Evolutionary conservation across 2,888 invertebrate species (phyloP).

Genomic region (Rhagophthalmus giganteus): DNA sequence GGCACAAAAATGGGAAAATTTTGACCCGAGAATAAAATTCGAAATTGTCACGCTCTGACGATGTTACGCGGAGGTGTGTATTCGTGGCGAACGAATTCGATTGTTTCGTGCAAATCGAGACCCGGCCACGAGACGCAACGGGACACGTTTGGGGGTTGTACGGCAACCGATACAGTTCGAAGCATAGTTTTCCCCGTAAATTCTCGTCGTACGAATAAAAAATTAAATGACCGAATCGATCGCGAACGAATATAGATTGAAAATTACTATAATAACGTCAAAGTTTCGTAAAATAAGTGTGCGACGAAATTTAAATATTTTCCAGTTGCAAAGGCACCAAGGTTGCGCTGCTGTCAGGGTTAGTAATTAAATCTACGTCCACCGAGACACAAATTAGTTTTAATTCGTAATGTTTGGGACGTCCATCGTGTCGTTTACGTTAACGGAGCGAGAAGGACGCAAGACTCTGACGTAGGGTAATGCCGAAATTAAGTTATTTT

Average conservation of each 20-base stretch:
- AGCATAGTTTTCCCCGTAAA: background rate
- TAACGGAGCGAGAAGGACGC: conserved; percentile 1
- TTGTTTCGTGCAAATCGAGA: too few relatives aligned
- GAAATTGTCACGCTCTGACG: too few relatives aligned
- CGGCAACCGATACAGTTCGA: too few relatives aligned
- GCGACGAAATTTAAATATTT: conserved; percentile 15
- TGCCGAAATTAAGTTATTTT: conserved; percentile 12
- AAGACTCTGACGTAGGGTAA: conserved; percentile 7
- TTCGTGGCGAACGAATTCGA: too few relatives aligned
- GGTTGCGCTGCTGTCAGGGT: conserved; percentile 10
- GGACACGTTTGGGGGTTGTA: too few relatives aligned
- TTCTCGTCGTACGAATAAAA: background rate
- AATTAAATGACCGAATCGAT: conserved; percentile 7
- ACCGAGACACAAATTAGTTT: conserved; percentile 30
- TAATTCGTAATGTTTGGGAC: conserved; percentile 20
- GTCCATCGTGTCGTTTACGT: conserved; percentile 9
- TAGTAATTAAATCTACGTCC: conserved; percentile 30
- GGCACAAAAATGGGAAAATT: too few relatives aligned
- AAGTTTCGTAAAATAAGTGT: background rate
- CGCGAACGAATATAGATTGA: conserved; percentile 24
- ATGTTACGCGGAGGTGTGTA: too few relatives aligned
- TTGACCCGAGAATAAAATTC: too few relatives aligned
- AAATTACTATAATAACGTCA: conserved; percentile 17
- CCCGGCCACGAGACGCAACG: too few relatives aligned
- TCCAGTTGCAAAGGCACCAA: conserved; percentile 8